Conservation (phyloP, 2,113 vertebrate genomes). For the Ifrita kowaldi region DNA sequence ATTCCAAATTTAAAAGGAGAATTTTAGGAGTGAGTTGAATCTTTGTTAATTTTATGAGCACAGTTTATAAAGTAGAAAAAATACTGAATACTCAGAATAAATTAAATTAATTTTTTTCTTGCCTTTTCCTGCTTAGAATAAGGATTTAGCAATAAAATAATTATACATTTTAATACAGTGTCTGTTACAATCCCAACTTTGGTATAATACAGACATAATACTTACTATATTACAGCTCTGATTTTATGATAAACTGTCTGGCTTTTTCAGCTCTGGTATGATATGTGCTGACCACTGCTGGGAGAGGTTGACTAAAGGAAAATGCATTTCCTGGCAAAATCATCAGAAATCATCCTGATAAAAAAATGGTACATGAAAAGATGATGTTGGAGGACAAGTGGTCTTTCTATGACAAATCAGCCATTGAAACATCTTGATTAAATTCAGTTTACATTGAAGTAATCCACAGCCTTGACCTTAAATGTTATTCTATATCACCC, state of each 20-base stretch:
- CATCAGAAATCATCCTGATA: conserved; percentile 38
- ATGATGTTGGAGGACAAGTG: neutral
- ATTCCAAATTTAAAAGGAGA: neutral
- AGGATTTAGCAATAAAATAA: neutral
- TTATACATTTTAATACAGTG: neutral
- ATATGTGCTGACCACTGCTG: conserved; percentile 26
- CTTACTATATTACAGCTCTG: neutral
- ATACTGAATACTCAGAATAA: neutral
- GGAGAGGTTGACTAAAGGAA: conserved; percentile 21
- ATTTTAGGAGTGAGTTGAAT: neutral
- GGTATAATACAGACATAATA: neutral
- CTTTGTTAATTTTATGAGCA: neutral
- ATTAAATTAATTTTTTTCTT: neutral
- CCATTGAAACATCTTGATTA: conserved; percentile 23
- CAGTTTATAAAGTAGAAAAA: neutral
- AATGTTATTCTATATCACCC: conserved; percentile 1
- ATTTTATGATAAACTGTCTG: conserved; percentile 22
- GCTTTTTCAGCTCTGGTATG: conserved; percentile 26
- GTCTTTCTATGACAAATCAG: conserved; percentile 19
- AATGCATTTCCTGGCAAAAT: conserved; percentile 14
- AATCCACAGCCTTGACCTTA: conserved; percentile 32
- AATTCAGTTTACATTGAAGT: conserved; percentile 31
- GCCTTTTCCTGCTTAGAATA: neutral
- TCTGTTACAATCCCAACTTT: neutral
- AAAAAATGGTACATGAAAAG: conserved; percentile 24